Base-by-base conservation (phyloP, 2,797 vertebrate genomes). In the Rhynchonycteris naso region DNA sequence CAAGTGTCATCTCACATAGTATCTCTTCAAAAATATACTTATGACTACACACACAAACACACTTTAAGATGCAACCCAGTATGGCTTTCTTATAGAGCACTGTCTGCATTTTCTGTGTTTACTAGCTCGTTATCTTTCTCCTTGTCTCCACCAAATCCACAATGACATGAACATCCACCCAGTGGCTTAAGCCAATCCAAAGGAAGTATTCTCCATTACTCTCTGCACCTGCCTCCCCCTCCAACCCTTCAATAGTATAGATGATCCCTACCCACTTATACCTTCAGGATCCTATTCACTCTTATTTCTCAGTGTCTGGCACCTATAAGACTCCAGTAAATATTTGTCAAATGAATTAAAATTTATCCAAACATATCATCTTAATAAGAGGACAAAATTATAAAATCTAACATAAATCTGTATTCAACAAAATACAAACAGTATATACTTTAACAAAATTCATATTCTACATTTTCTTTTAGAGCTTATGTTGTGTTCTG, bases 381-480 rank as follows among this genome's bases (percentile, higher is more conserved):
- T 80, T 68, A 84, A 47, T 61, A 88, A 85, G 65, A 81, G 18
- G 90, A 75, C 74, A 3, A 75, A 75, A 75, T 69, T 61, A 35
- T 47, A 94, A 93, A 69, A 85, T 59, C 12, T 81, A 89, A 84
- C 26, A 86, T 38, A 84, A 68, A 75, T 21, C 19, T 88, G 30
- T 63, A 75, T 69, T 86, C 35, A 92, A 59, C 5, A 75, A 92
- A 63, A 76, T 52, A 56, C 24, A 88, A 30, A 78, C 2, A 2
- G 56, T 54, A 75, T 10, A n/a, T 7, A 63, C 12, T 69, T 81
- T 71, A 43, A 3, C 12, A 82, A 86, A 86, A 74, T 78, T 76
- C 16, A 92, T 21, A 47, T 79, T 93, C 24, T 58, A 75, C 0
- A 19, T 59, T 28, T 81, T 89, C 26, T 59, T 80, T 75, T 5